Base-by-base conservation (phyloP, 2,797 vertebrate species). In the Sciurus vulgaris region DNA sequence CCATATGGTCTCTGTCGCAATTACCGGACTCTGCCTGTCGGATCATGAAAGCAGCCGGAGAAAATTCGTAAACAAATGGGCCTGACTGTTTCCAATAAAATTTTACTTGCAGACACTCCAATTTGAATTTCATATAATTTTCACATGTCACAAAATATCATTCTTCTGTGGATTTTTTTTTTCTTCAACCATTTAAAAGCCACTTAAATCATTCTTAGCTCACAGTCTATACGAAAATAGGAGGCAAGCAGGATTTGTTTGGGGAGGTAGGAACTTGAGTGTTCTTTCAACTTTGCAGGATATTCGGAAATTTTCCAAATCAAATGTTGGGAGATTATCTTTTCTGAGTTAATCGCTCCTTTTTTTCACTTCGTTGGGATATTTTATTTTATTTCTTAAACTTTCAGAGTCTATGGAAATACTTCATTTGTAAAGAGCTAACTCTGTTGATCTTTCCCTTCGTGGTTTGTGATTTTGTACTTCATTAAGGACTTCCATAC, bases 101-200 rank as follows among this genome's bases (percentile, higher is more conserved):
- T 24, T 86, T 67, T 70, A 89, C 63, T 83, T 86, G 61, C 13
- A 22, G 59, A 54, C 5, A 28, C 76, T 54, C 54, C 44, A 24
- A 59, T 59, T 77, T 79, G 59, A 93, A 94, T 84, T 78, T 63
- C 72, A 51, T 47, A 11, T 73, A 30, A 73, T 79, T 79, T 91
- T 93, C 85, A 65, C 7, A 24, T 70, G 72, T 33, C 77, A 65
- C 77, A 65, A 69, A 95, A 61, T 63, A n/a, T 61, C 47, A 5
- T 77, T 78, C 73, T 93, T 70, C 49, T 74, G 72, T 81, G 33
- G 18, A 30, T 28, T 56, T 79, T 44, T 85, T 78, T 51, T 30
- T 15, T 11, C 87, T 81, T 74, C 59, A n/a, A 20, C 26, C 28
- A 2, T 56, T 69, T 93, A 63, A 83, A 73, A 49, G 28, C 67